Base-by-base conservation (phyloP, 2,113 vertebrate genomes). In the Misgurnus mizolepis region DNA sequence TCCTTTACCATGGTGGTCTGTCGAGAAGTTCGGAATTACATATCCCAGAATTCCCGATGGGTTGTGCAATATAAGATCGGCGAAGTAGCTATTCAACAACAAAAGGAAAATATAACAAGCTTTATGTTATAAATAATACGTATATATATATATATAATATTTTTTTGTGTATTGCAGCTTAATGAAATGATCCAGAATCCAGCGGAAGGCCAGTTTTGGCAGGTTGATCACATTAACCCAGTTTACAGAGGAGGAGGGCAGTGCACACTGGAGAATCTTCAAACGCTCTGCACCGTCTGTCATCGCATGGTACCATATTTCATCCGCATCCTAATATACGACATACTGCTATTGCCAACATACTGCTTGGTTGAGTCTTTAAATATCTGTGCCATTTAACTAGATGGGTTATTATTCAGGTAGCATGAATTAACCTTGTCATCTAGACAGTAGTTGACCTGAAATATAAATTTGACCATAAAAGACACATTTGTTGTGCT, bases 211-310 rank as follows among this genome's bases (percentile, higher is more conserved):
- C 94, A 95, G 78, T 99, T 99, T 91, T 99, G 98, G 97, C 98
- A 99, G 90, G 97, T 92, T 40, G 97, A 99, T 81, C 98, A 99
- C 85, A 96, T 99, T 91, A 94, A 82, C 80, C 96, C 98, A 0
- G 98, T 99, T 18, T 99, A 94, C 70, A 84, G 90, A 0, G 97
- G 98, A 60, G 98, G 98, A 76, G 97, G 98, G 64, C 97, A 98
- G 90, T 99, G 97, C 87, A 94, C 94, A 17, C 90, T 99, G 90
- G 95, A 96, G 82, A 99, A 99, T 92, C 94, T 99, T 14, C 98
- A 99, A 84, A 99, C 97, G 0, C 92, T 99, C n/a, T 99, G 98
- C 69, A 97, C 95, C 0, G 83, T 93, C 84, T 99, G 98, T 86
- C 98, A 99, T 87, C 83, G 83, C 12, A 85, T 71, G 83, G 80